A percentile compares a stretch with the other conserved stretches of the same genome.
Conservation (phyloP, 2,113 vertebrate genomes). For the Cyprinodon tularosa region DNA sequence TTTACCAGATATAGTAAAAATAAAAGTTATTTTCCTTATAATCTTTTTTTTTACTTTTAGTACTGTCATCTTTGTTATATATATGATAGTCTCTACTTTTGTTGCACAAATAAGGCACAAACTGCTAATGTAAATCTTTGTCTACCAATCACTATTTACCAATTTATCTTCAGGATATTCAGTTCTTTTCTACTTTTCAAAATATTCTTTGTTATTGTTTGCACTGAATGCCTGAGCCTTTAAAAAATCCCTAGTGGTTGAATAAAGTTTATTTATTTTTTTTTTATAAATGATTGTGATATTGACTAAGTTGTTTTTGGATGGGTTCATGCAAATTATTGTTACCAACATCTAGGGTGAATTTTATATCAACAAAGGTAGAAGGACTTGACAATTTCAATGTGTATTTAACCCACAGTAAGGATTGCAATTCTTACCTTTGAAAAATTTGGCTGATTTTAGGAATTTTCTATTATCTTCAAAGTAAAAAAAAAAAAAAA, state of each 20-base stretch:
- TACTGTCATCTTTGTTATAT: no score
- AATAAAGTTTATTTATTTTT: no score
- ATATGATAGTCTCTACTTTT: no score
- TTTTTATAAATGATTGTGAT: neutral
- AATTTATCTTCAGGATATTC: neutral
- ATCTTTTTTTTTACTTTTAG: no score
- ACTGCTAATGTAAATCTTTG: neutral
- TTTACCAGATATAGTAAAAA: no score
- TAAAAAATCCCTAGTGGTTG: neutral
- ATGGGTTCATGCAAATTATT: neutral
- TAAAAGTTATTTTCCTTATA: no score
- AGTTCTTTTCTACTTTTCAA: neutral
- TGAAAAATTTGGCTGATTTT: neutral
- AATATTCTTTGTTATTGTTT: neutral
- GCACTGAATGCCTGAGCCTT: neutral
- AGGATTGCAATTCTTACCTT: neutral
- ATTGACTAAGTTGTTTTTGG: neutral
- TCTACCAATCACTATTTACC: neutral
- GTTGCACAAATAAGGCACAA: neutral
- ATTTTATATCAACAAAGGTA: no score
- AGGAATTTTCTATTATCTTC: neutral
- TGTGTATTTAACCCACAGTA: neutral
- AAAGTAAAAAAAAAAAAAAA: neutral
- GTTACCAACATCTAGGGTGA: no score
- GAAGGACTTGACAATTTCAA: neutral